These are phyloP conservation scores for Lapara coniferarum DNA, from an alignment of 2,888 invertebrate genomes.

Conservation along the genomic window DNA sequence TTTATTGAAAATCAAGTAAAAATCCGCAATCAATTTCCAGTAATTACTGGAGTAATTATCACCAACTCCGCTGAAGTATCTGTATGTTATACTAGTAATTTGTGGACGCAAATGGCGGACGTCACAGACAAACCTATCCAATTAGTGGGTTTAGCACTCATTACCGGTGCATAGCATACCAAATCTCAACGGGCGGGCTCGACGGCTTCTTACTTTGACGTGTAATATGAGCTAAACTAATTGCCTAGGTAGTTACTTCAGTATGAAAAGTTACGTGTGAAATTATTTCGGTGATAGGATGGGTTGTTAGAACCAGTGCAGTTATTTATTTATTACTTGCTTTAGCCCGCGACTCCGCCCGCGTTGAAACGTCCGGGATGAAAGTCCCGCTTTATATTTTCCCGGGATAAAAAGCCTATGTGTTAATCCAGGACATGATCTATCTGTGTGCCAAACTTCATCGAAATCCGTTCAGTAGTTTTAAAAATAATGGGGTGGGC, in stretches of 20 bases:
- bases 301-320: too few relatives aligned
- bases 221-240: constrained; percentile 11
- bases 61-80: not conserved
- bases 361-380: too few relatives aligned
- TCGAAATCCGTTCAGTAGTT: too few relatives aligned
- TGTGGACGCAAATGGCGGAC: not conserved
- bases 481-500: too few relatives aligned
- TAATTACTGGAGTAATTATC: constrained; percentile 8
- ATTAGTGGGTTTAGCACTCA: constrained; percentile 15
- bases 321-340: too few relatives aligned
- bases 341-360: too few relatives aligned
- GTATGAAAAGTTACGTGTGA: too few relatives aligned
- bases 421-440: too few relatives aligned
- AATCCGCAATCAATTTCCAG: not conserved
- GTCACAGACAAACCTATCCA: constrained; percentile 2
- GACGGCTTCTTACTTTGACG: constrained; percentile 17
- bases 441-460: too few relatives aligned
- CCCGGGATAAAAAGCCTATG: too few relatives aligned
- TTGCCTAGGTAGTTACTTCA: not conserved
- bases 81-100: not conserved
- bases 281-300: too few relatives aligned
- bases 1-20: not conserved
- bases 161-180: constrained; percentile 6
- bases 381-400: too few relatives aligned
- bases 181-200: not conserved